Evolutionary conservation across 1,140 invertebrate species (phyloP), one percentile per base, ranked within the genome.

Genomic region (Colletes gigas): DNA sequence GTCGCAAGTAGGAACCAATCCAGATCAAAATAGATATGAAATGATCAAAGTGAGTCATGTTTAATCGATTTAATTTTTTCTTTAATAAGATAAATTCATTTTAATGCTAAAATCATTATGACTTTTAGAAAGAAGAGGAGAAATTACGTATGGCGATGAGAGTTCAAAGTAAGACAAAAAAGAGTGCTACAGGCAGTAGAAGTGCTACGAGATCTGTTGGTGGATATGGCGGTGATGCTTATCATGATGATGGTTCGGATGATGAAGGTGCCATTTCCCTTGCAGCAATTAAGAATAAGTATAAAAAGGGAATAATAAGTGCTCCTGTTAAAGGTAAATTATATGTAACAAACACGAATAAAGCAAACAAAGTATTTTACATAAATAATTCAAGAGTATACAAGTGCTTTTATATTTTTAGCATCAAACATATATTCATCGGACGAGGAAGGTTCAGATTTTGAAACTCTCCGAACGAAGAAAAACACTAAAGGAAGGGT

Each of bases 241-340:
- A 93, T 71, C 95, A 97, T 78, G 97, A 97, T 76, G 97, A 98
- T 83, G 97, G 97, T 71, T 98, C 97, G 14, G 98, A 98, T 76
- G 97, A 98, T 88, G 98, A 98, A 88, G 97, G 97, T 80, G 97
- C 96, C 15, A 98, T 99, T 87, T 99, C 98, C 9, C 93, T 99
- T 3, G 96, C 97, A 79, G 98, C 98, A 52, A 99, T 99, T 88
- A 99, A 99, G 93, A 99, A 98, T 93, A 97, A 98, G 90, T 98
- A 98, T 92, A 99, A 99, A 91, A 95, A 95, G 79, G 94, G 94
- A 83, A 85, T 85, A 83, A 85, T 85, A 8, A 86, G 82, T 73
- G 73, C 90, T 87, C 67, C 88, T 84, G 84, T 90, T 78, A 93
- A 94, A 94, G 93, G 95, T 95, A 90, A 92, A 88, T 57, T 65